Percentiles rank a stretch among this genome's conserved stretches.
Evolutionary conservation across 2,888 invertebrate species (phyloP).

Genomic region (Saturnia japonica): DNA sequence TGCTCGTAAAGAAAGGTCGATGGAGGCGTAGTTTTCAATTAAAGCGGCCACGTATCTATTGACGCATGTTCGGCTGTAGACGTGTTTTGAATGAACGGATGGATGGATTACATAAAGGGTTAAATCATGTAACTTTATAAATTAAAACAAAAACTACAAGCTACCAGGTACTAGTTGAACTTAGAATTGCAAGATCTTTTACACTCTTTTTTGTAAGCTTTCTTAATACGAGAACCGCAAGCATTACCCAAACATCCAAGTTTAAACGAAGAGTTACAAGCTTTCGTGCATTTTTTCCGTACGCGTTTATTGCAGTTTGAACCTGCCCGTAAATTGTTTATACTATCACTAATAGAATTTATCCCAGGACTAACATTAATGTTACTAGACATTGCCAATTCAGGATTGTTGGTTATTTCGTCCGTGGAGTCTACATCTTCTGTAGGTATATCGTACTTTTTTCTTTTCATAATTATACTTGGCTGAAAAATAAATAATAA

Average conservation of each 20-base stretch:
- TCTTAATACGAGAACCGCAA: neutral
- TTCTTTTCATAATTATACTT: neutral
- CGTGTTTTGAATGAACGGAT: too few relatives aligned
- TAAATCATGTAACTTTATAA: too few relatives aligned
- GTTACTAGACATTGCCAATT: neutral
- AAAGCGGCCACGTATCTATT: too few relatives aligned
- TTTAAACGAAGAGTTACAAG: neutral
- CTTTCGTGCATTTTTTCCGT: neutral
- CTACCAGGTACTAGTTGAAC: neutral
- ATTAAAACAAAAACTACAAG: neutral
- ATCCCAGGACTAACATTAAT: neutral
- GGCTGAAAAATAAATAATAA: neutral
- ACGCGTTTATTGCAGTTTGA: neutral
- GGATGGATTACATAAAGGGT: too few relatives aligned
- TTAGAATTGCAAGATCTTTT: neutral
- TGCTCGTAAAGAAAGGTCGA: too few relatives aligned
- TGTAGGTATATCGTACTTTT: neutral
- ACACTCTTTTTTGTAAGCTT: conserved; percentile 6
- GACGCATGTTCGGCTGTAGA: too few relatives aligned
- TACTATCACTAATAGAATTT: neutral
- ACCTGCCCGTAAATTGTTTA: neutral
- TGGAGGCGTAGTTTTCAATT: too few relatives aligned
- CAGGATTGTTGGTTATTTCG: neutral
- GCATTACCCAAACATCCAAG: neutral
- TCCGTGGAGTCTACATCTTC: neutral